Evolutionary conservation across 2,888 invertebrate species (phyloP).

Genomic region (Cerastis leucographa): DNA sequence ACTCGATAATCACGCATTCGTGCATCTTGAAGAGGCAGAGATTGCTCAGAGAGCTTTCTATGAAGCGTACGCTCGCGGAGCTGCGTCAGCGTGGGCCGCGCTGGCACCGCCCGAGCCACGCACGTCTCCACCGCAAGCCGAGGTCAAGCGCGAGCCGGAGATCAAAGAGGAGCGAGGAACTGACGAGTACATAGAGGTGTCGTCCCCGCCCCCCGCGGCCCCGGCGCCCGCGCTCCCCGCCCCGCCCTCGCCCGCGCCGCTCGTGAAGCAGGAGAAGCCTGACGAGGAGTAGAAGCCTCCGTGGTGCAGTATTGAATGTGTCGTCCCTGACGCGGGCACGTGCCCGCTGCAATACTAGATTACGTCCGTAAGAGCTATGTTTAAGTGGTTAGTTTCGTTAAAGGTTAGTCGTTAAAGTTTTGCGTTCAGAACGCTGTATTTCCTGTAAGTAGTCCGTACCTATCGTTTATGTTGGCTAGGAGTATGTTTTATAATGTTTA

Average conservation of each 20-base stretch:
- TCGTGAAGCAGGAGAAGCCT: conserved; percentile 85
- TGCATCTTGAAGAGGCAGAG: conserved; percentile 90
- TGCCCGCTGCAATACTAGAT: conserved; percentile 89
- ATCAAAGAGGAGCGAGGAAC: conserved; percentile 86
- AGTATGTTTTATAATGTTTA: conserved; percentile 89
- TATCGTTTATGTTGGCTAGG: conserved; percentile 84
- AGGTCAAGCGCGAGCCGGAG: conserved; percentile 84
- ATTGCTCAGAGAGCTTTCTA: conserved; percentile 88
- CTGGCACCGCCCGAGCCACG: conserved; percentile 80
- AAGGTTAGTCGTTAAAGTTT: conserved; percentile 83
- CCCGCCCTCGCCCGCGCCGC: conserved; percentile 70
- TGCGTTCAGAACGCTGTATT: conserved; percentile 89
- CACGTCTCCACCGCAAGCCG: conserved; percentile 67
- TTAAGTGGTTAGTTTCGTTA: conserved; percentile 80
- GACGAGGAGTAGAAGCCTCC: conserved; percentile 77
- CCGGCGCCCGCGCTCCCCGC: conserved; percentile 71
- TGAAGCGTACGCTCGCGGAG: conserved; percentile 87
- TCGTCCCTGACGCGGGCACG: conserved; percentile 85
- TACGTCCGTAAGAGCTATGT: conserved; percentile 85
- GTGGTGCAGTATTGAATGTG: conserved; percentile 69
- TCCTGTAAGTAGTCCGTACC: conserved; percentile 75
- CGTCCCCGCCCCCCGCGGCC: conserved; percentile 82
- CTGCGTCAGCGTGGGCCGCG: conserved; percentile 87
- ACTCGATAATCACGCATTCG: conserved; percentile 95
- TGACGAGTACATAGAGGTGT: conserved; percentile 89